A percentile compares a stretch with the other conserved stretches of the same genome.
Conservation (phyloP, 2,888 invertebrate genomes). For the Lasius platythorax region DNA sequence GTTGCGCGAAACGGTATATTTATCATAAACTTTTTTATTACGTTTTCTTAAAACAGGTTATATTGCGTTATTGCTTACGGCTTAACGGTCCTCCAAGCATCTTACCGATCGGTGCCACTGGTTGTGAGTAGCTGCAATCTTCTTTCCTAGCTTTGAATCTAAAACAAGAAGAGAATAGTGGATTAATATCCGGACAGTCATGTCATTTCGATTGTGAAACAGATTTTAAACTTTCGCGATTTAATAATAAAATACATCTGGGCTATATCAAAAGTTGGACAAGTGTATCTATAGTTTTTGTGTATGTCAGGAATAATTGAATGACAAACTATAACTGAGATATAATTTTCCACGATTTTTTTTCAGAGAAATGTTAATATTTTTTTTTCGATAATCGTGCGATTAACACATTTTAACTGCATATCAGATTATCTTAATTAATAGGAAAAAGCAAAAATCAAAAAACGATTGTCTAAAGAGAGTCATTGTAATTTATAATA, state of each 20-base stretch:
- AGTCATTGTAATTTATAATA: background rate
- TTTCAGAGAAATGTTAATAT: too few relatives aligned
- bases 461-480: background rate
- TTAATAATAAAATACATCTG: slow-evolving; percentile 37
- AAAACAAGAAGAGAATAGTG: slow-evolving; percentile 29
- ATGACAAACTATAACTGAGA: background rate
- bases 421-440: background rate
- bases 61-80: slow-evolving; percentile 29
- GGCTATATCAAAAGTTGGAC: slow-evolving; percentile 22
- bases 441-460: background rate
- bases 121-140: slow-evolving; percentile 33
- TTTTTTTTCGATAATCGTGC: slow-evolving; percentile 14
- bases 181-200: slow-evolving; percentile 37
- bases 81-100: slow-evolving; percentile 33
- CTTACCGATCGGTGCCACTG: slow-evolving; percentile 36
- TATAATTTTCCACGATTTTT: slow-evolving; percentile 5
- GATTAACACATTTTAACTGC: background rate
- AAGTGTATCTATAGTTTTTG: slow-evolving; percentile 13
- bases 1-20: background rate
- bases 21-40: slow-evolving; percentile 19
- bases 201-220: slow-evolving; percentile 38
- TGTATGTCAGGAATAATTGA: background rate
- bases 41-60: slow-evolving; percentile 30
- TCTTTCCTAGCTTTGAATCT: slow-evolving; percentile 39
- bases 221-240: slow-evolving; percentile 27